Base-by-base conservation (phyloP, 2,888 invertebrate genomes). In the Pharmacophagus antenor region DNA sequence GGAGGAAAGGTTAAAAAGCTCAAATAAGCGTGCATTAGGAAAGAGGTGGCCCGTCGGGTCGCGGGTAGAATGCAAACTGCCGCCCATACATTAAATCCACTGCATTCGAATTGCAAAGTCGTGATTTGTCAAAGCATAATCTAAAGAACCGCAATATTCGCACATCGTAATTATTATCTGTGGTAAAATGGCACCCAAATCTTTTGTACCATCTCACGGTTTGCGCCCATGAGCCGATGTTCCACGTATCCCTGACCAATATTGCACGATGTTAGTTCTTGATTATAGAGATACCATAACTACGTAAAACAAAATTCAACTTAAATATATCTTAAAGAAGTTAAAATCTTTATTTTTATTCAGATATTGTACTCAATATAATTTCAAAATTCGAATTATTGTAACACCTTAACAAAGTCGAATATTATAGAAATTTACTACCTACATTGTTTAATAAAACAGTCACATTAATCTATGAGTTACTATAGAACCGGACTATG, bases 71-170 rank as follows among this genome's bases (percentile, higher is more conserved):
- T 89, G 90, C 89, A 89, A 90, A 88, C 88, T 88, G 83, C 89
- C 90, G 88, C 89, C 88, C 90, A 89, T 89, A 90, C 88, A 88
- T 89, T 90, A 88, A 88, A 89, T 89, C 83, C 85, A 84, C 86
- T 87, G 83, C 88, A 89, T 89, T 88, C 81, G 88, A 90, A 90
- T 89, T 89, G 88, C 89, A 81, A 88, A 89, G 90, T 90, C 90
- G 90, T 90, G 90, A 90, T 90, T 90, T 90, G 90, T 90, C 90
- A 90, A 89, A 90, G 89, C 85, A 89, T 88, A 90, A 88, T 89
- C 88, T 87, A 84, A 84, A 86, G 86, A 86, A 88, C 88, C 80
- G 84, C 87, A 85, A 83, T 88, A 88, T 90, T 89, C 89, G 88
- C 89, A 90, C 89, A 88, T 90, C 89, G 89, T 88, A 89, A 89